phyloP scores from a whole-genome alignment of 2,113 vertebrate species.

The Anhinga anhinga region DNA sequence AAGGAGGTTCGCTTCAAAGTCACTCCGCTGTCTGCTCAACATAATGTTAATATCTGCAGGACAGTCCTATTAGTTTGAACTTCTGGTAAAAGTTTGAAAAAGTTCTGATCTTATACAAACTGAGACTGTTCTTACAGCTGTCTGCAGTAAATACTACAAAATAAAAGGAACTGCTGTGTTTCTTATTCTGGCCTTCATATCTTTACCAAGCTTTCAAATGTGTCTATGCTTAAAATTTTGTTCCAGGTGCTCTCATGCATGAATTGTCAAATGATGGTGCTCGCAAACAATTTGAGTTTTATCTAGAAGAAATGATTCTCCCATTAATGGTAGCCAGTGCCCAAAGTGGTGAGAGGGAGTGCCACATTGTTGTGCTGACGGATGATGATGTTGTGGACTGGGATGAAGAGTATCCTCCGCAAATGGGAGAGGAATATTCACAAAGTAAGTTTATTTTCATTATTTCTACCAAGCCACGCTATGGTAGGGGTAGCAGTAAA shows the following conservation, averaged over 20 bases:
- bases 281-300: conserved; percentile 95
- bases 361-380: conserved; percentile 97
- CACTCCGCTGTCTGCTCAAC: not conserved
- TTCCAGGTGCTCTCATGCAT: conserved; percentile 96
- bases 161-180: not conserved
- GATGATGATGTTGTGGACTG: conserved; percentile 99
- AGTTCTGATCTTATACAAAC: not conserved
- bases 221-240: not conserved
- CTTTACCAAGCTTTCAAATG: not conserved
- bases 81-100: not conserved
- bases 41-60: not conserved
- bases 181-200: not conserved
- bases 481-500: not conserved
- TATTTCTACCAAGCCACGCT: not conserved
- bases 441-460: conserved; percentile 84
- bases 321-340: conserved; percentile 97
- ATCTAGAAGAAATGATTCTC: conserved; percentile 98
- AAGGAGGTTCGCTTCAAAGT: not conserved
- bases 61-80: not conserved
- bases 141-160: not conserved
- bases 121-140: not conserved
- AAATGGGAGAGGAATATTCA: conserved; percentile 99
- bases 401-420: conserved; percentile 98
- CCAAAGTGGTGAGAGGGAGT: conserved; percentile 95
- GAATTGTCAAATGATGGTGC: conserved; percentile 98